phyloP scores from a whole-genome alignment of 2,797 vertebrate genomes.

The Mycteria americana region DNA sequence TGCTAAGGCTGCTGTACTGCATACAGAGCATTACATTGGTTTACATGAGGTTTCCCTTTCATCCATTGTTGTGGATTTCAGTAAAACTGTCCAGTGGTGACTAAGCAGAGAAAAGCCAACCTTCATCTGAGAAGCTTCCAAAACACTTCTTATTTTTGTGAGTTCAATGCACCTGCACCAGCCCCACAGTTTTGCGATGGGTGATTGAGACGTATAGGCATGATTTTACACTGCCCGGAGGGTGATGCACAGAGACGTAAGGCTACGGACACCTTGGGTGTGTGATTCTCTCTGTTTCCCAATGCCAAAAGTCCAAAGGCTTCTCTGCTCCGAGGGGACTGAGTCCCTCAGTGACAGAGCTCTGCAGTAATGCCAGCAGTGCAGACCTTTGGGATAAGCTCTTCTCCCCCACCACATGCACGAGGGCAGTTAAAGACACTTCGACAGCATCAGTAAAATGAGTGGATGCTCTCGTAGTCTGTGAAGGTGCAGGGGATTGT shows the following conservation, averaged over 20 bases:
- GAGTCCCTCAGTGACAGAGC: neutral
- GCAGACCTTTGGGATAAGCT: neutral
- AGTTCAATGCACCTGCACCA: neutral
- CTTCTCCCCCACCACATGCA: neutral
- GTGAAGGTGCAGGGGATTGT: neutral
- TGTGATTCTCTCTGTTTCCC: neutral
- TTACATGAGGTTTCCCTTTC: neutral
- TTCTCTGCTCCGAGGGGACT: neutral
- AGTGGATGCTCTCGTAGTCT: rapidly evolving
- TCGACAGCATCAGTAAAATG: neutral
- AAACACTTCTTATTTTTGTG: neutral
- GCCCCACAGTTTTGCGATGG: neutral
- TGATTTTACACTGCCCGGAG: neutral
- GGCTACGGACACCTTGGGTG: neutral
- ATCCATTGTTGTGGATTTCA: neutral
- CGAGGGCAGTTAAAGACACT: neutral
- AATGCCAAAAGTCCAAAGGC: neutral
- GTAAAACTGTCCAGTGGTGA: neutral
- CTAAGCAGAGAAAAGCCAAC: neutral
- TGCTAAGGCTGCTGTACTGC: neutral
- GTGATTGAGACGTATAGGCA: neutral
- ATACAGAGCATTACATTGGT: neutral
- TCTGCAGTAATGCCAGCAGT: neutral
- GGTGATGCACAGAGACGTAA: neutral
- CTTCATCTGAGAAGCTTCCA: neutral